Evolutionary conservation across 2,113 vertebrate species (phyloP), one percentile per base, ranked within the genome.

Genomic region (Marmota monax): DNA sequence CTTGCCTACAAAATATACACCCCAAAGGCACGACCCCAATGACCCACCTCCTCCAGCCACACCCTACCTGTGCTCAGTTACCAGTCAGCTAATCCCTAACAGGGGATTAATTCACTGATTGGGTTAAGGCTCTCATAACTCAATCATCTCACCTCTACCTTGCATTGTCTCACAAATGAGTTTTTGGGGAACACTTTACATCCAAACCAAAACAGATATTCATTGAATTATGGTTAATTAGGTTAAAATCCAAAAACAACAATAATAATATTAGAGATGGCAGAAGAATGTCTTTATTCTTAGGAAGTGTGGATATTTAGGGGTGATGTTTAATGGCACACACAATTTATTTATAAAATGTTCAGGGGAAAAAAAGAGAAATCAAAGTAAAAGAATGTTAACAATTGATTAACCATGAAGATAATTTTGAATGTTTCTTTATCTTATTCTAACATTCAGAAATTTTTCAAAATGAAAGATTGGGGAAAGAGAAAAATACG

Each of bases 291-390:
- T 82, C 32, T 45, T 87, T 61, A 80, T 45, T 85, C 72, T 91
- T 67, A 90, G 61, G 65, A 94, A 96, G 61, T 22, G 16, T 27
- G 32, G 1, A 84, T 83, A 78, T 58, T 73, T 42, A 65, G 18
- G 23, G 22, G 16, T 83, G 58, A 56, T 39, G 10, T 58, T 61
- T 65, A 32, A 85, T 39, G 32, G 25, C 70, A 51, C 34, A 69
- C 73, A 72, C 37, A 86, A 70, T 18, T 70, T 72, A 98, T 98
- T 97, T 99, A 99, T 97, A 34, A 53, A 69, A 78, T 65, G 25
- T 78, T 88, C 42, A 63, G 37, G 69, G 95, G 92, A 79, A 76
- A 65, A 37, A 76, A 5, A 74, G 1, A 97, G 7, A 97, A 91
- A 61, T 4, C 72, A 85, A 89, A 86, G 14, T 87, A 51, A 86